Base-by-base conservation (phyloP, 1,140 invertebrate species). In the Matsumurasca onukii region DNA sequence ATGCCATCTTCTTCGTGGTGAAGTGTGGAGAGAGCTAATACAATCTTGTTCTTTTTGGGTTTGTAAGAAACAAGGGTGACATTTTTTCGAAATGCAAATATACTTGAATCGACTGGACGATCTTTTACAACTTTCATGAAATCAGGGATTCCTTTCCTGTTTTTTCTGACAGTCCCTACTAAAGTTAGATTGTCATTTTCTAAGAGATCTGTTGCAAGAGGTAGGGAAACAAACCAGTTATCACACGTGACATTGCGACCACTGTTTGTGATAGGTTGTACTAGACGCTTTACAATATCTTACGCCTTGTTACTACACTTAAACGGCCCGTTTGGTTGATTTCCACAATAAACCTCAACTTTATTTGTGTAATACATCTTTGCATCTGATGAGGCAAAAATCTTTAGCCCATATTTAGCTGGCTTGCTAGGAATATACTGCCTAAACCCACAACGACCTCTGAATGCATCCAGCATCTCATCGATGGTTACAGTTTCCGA, bases 361-460 rank as follows among this genome's bases (percentile, higher is more conserved):
- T 78, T 75, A 13, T 66, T 57, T n/a, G 70, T 74, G 67, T 78
- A 80, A 69, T 59, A 73, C 65, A 68, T 78, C 71, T 73, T 66
- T 31, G 72, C 70, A 74, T 79, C 75, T 65, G 70, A 69, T 17
- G 78, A 64, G 59, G 70, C 70, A 72, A 75, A 78, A 67, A 79
- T 72, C 75, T 83, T 82, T 57, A 82, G 76, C 22, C 80, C 82
- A 75, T 82, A 83, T 73, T 78, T 78, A 24, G 70, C 73, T 31
- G 78, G 78, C 73, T 81, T 82, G 15, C 67, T 74, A n/a, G 77
- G 76, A 20, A 82, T 79, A 66, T 77, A 81, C 61, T 78, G 73
- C 17, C 71, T 73, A 69, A 82, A 81, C 5, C 9, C 0, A 69
- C 77, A 79, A 24, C 76, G 59, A 29, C 77, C 79, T 49, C 77